These are phyloP conservation scores for Heteropelma amictum DNA, from an alignment of 2,888 invertebrate genomes.

Conservation along the genomic window DNA sequence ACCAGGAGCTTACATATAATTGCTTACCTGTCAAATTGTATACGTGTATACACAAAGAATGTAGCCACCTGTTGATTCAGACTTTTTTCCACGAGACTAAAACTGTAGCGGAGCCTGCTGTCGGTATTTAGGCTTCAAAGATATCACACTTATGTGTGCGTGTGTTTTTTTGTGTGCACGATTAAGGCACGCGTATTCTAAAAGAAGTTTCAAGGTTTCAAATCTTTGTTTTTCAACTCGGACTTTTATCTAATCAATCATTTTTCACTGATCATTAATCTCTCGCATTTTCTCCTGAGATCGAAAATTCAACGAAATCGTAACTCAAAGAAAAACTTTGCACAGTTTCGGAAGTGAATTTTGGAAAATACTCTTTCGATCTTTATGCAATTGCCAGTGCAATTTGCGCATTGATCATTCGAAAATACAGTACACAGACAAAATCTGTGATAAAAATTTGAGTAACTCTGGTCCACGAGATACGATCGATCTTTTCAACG, in stretches of 20 bases:
- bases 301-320: not conserved
- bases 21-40: constrained; percentile 6
- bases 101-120: not conserved
- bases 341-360: too few species aligned
- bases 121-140: not conserved
- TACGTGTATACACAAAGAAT: not conserved
- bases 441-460: too few species aligned
- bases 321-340: too few species aligned
- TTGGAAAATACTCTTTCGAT: too few species aligned
- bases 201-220: not conserved
- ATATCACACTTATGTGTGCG: too few species aligned
- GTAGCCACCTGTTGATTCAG: constrained; percentile 51
- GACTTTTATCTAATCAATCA: constrained; percentile 1
- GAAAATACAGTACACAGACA: too few species aligned
- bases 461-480: not conserved
- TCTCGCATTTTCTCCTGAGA: not conserved
- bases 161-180: not conserved
- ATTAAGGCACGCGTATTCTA: not conserved
- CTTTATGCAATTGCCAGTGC: too few species aligned
- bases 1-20: constrained; percentile 17
- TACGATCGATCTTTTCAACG: not conserved
- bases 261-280: not conserved
- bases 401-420: too few species aligned
- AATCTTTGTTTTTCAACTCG: not conserved
- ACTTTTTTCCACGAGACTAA: constrained; percentile 4